A percentile compares a stretch with the other conserved stretches of the same genome.
Evolutionary conservation across 2,113 vertebrate genomes (phyloP).

Genomic region (Lepus americanus): DNA sequence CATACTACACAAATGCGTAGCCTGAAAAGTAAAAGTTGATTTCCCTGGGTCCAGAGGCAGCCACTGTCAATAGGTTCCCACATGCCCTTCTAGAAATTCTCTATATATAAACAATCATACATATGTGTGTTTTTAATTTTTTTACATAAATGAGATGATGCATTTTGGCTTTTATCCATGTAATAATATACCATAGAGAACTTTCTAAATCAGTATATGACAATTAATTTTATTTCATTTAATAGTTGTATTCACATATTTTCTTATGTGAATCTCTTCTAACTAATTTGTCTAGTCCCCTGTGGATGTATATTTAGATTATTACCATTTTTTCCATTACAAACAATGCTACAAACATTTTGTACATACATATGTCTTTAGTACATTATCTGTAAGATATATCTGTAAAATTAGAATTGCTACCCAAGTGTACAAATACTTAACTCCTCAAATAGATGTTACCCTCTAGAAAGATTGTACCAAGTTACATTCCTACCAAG

Average conservation of each 20-base stretch:
- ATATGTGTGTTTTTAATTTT: background rate
- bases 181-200: background rate
- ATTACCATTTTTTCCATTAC: conserved; percentile 23
- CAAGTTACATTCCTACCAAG: background rate
- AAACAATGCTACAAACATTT: background rate
- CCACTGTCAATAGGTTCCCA: background rate
- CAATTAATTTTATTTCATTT: conserved; percentile 6
- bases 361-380: background rate
- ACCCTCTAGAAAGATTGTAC: background rate
- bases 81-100: background rate
- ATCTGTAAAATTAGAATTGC: conserved; percentile 28
- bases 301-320: background rate
- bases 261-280: background rate
- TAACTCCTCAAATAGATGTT: background rate
- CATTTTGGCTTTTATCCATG: conserved; percentile 13
- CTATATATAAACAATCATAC: background rate
- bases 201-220: background rate
- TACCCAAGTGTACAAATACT: conserved; percentile 18
- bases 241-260: background rate
- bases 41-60: background rate
- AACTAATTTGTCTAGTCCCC: background rate
- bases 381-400: background rate
- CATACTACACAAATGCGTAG: background rate
- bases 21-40: conserved; percentile 10
- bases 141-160: background rate